Percentiles rank a stretch among this genome's conserved stretches.
Evolutionary conservation across 2,888 invertebrate species (phyloP).

Genomic region (Macrosiphum euphorbiae): DNA sequence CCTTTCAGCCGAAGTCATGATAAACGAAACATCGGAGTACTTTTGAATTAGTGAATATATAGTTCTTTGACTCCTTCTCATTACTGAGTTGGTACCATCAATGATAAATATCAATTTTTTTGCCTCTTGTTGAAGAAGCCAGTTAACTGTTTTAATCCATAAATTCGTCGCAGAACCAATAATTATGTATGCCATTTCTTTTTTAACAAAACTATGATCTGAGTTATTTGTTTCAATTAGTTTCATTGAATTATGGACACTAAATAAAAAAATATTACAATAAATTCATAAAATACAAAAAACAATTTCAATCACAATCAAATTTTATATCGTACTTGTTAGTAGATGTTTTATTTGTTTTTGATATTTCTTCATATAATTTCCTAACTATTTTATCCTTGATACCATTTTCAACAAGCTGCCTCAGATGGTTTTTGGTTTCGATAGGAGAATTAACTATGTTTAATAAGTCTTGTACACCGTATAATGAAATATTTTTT

Average conservation of each 20-base stretch:
- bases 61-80: conserved; percentile 50
- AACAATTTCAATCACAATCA: background rate
- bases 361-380: conserved; percentile 44
- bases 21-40: conserved; percentile 58
- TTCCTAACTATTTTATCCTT: conserved; percentile 55
- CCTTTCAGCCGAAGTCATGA: conserved; percentile 53
- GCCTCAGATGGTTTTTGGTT: conserved; percentile 33
- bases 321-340: conserved; percentile 18
- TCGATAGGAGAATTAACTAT: conserved; percentile 33
- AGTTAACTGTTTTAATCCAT: conserved; percentile 69
- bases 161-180: conserved; percentile 67
- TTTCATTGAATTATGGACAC: background rate
- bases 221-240: background rate
- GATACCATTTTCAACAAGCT: conserved; percentile 47
- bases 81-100: conserved; percentile 24
- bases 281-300: background rate
- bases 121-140: conserved; percentile 66
- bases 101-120: conserved; percentile 66
- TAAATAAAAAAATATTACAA: background rate
- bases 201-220: conserved; percentile 9
- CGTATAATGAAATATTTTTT: conserved; percentile 75
- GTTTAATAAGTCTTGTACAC: conserved; percentile 70
- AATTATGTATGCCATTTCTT: conserved; percentile 46
- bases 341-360: background rate
- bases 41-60: conserved; percentile 64